These are phyloP conservation scores for Rhynchophorus ferrugineus DNA, from an alignment of 1,140 invertebrate species.

Conservation along the genomic window DNA sequence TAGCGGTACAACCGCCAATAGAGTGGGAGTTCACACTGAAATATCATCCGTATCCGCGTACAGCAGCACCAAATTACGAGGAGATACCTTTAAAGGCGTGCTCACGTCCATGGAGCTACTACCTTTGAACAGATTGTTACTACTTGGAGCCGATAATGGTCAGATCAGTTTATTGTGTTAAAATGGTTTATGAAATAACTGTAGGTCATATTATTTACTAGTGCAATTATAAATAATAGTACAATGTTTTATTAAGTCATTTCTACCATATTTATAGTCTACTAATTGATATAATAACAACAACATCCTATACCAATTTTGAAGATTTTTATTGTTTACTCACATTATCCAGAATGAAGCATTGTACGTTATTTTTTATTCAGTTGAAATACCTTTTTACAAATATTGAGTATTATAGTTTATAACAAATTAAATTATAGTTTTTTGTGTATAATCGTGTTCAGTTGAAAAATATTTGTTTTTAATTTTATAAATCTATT, in stretches of 20 bases:
- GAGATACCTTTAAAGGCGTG: conserved; percentile 85
- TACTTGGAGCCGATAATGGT: conserved; percentile 87
- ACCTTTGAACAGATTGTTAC: conserved; percentile 78
- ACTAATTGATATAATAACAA: too few relatives aligned
- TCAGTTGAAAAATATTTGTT: background rate
- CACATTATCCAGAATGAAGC: too few relatives aligned
- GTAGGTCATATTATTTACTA: background rate
- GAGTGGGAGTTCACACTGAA: conserved; percentile 80
- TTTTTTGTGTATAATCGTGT: background rate
- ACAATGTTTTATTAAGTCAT: too few relatives aligned
- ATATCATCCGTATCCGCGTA: conserved; percentile 66
- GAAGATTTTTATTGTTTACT: too few relatives aligned
- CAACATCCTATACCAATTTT: too few relatives aligned
- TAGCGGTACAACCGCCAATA: conserved; percentile 79
- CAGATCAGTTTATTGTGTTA: conserved; percentile 78
- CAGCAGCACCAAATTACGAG: conserved; percentile 75
- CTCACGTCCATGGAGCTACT: conserved; percentile 81
- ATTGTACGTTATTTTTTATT: too few relatives aligned
- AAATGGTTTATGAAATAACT: conserved; percentile 25
- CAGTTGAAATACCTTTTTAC: too few relatives aligned
- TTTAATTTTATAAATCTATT: conserved; percentile 8
- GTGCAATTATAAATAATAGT: too few relatives aligned
- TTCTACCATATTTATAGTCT: too few relatives aligned
- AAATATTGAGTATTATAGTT: conserved; percentile 9
- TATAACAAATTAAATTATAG: background rate